Conservation (phyloP, 2,888 invertebrate species). For the Tetramorium bicarinatum region DNA sequence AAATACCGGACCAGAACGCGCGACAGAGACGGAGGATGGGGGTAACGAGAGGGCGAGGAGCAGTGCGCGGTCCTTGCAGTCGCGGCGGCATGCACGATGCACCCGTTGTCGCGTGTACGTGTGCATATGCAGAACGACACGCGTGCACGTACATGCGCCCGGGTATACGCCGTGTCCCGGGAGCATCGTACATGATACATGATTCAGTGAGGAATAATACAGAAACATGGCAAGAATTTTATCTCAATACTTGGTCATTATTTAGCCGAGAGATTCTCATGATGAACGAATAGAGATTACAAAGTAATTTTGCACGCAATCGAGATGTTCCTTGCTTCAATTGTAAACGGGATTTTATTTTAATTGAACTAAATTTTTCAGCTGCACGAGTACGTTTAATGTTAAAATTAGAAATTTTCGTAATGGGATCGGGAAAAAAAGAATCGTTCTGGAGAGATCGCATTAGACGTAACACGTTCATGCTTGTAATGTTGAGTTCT, state of each 20-base stretch:
- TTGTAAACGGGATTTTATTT: neutral
- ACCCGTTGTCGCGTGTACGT: conserved; percentile 26
- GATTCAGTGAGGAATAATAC: conserved; percentile 9
- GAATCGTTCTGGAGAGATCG: neutral
- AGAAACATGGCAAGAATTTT: conserved; percentile 8
- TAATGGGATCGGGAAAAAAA: too few relatives aligned
- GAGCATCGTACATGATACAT: conserved; percentile 12
- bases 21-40: conserved; percentile 17
- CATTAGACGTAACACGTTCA: neutral
- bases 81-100: conserved; percentile 49
- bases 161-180: conserved; percentile 40
- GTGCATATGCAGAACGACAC: conserved; percentile 34
- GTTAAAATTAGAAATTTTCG: neutral
- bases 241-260: neutral
- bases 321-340: too few relatives aligned
- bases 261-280: neutral
- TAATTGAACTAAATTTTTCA: neutral
- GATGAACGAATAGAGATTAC: neutral
- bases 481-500: neutral
- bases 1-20: conserved; percentile 77
- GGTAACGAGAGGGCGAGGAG: conserved; percentile 28
- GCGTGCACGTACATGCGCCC: conserved; percentile 57
- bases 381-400: neutral
- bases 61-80: conserved; percentile 43
- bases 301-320: neutral